Conservation (phyloP, 2,888 invertebrate species). For the Alviniconcha strummeri region DNA sequence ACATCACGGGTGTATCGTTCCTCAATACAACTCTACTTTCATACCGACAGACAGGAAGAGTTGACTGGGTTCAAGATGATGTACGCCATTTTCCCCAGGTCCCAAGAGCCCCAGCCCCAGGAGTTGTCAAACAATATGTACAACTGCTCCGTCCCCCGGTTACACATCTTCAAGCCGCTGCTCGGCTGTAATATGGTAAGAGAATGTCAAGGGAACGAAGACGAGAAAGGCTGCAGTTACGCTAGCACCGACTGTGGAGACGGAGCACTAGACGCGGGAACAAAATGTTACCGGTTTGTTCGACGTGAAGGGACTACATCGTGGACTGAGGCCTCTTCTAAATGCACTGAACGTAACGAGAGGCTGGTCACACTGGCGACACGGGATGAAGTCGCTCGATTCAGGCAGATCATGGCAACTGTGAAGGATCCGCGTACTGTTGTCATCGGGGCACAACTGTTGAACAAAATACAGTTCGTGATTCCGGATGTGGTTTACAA, state of each 20-base stretch:
- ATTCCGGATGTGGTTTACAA: not conserved
- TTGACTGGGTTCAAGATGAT: not conserved
- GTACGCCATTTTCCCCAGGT: not conserved
- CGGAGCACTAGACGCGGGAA: not conserved
- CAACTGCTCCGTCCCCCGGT: not conserved
- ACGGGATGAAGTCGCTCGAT: too few species aligned
- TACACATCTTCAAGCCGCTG: not conserved
- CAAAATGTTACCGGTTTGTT: not conserved
- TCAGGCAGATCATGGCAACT: too few species aligned
- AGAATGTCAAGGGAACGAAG: not conserved
- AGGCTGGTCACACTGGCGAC: not conserved
- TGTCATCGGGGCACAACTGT: not conserved
- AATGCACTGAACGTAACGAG: not conserved
- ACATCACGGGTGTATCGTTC: too few species aligned
- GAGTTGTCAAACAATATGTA: not conserved
- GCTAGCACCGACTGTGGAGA: not conserved
- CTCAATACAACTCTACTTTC: not conserved
- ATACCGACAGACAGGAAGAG: not conserved
- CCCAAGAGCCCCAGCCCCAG: not conserved
- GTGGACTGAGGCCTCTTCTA: not conserved
- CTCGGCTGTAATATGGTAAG: not conserved
- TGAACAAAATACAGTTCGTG: not conserved
- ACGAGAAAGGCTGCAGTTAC: constrained; percentile 5
- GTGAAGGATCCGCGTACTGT: not conserved
- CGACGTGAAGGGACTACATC: not conserved